Evolutionary conservation across 2,113 vertebrate genomes (phyloP), one percentile per base, ranked within the genome.

Genomic region (Perccottus glenii): DNA sequence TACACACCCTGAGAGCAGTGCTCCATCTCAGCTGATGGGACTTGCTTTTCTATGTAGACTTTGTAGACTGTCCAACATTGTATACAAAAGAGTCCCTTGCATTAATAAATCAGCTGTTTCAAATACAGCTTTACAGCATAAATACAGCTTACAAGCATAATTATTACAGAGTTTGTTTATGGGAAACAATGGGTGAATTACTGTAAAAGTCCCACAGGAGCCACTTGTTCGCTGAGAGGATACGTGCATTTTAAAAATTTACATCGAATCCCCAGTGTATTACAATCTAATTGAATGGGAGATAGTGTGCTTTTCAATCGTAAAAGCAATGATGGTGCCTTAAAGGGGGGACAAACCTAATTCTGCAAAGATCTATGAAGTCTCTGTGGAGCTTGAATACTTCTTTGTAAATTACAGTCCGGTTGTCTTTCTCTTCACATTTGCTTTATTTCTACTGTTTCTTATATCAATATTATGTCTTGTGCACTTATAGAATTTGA

Each of bases 401-500:
- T 51, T 19, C 32, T 66, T 66, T 36, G 46, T 16, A 1, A 14
- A 27, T 27, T 27, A 27, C 19, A 27, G 19, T 27, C 19, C 19
- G 1, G 19, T 27, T 27, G 19, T 27, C 19, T 27, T 1, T 40
- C 38, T 40, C 38, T 40, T 40, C 8, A 40, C 6, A 46, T 53
- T 45, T 45, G 9, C 36, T 64, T 42, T 60, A 47, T 43, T n/a
- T 11, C 10, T 59, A 16, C 55, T 33, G 45, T 50, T 11, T 27
- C 33, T n/a, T 74, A 1, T 9, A 27, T 43, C 50, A 44, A 5
- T 38, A 33, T 11, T 4, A 47, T 42, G 15, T 10, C 35, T 57
- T 43, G 11, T 56, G 43, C 33, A 51, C 61, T 52, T 47, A 59
- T 63, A 57, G n/a, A 73, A 11, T 9, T n/a, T 52, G 35, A 71